Percentiles rank a stretch among this genome's conserved stretches.
Evolutionary conservation across 2,888 invertebrate genomes (phyloP).

Genomic region (Aplocera efformata): DNA sequence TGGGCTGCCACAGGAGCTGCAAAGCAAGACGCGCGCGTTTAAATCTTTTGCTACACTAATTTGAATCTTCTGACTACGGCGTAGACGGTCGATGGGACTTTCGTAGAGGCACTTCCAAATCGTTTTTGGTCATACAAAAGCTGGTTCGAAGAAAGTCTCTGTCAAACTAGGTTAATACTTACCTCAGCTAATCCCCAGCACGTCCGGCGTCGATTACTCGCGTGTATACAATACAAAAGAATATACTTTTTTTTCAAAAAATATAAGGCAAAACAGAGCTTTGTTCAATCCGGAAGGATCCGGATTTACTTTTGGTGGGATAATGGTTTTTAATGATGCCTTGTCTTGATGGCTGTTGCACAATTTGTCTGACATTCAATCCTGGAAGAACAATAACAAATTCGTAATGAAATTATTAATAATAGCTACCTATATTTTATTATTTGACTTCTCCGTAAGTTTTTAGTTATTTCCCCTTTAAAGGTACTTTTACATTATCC

Average conservation of each 20-base stretch:
- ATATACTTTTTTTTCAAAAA: constrained; percentile 36
- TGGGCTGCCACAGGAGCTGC: constrained; percentile 26
- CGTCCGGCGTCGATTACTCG: constrained; percentile 73
- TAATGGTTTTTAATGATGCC: constrained; percentile 10
- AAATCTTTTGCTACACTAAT: constrained; percentile 12
- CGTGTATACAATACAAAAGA: constrained; percentile 46
- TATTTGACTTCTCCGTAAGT: too few relatives aligned
- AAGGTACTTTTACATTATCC: too few relatives aligned
- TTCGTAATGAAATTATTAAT: too few relatives aligned
- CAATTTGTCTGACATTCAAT: not conserved
- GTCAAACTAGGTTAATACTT: constrained; percentile 36
- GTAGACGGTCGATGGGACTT: too few relatives aligned
- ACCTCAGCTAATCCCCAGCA: constrained; percentile 36
- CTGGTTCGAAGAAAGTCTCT: constrained; percentile 37
- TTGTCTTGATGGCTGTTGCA: not conserved
- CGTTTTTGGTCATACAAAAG: constrained; percentile 11
- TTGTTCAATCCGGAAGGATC: constrained; percentile 64
- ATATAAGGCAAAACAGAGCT: constrained; percentile 57
- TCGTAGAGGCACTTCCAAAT: not conserved
- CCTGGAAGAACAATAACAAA: too few relatives aligned
- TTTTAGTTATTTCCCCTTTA: too few relatives aligned
- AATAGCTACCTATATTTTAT: too few relatives aligned
- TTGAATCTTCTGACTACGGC: constrained; percentile 3
- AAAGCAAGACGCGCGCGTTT: constrained; percentile 4
- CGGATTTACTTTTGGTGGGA: constrained; percentile 21